A percentile compares a stretch with the other conserved stretches of the same genome.
Evolutionary conservation across 2,113 vertebrate species (phyloP).

Genomic region (Eublepharis macularius): DNA sequence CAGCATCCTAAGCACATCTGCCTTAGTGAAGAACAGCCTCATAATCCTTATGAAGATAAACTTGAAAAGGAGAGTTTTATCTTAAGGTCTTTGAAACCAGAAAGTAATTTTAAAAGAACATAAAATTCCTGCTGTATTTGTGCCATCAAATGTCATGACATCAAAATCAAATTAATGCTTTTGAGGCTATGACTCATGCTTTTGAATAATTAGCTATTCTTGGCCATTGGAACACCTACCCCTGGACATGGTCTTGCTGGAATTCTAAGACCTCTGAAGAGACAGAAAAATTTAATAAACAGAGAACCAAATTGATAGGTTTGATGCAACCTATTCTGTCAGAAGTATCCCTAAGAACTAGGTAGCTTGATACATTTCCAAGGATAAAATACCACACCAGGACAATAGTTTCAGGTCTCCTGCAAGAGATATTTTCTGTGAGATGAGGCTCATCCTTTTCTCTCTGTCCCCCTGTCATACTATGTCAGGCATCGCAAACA

Average conservation of each 20-base stretch:
- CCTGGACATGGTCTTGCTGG: neutral
- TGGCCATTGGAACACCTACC: neutral
- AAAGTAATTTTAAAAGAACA: neutral
- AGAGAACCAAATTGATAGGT: neutral
- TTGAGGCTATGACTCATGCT: neutral
- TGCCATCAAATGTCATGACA: neutral
- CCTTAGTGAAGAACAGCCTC: neutral
- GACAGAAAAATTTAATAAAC: neutral
- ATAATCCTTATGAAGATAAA: neutral
- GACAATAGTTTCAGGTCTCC: neutral
- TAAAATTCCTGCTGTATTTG: neutral
- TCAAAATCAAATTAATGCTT: neutral
- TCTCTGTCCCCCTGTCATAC: neutral
- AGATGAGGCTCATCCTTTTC: neutral
- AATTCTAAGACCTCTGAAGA: neutral
- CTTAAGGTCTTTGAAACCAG: neutral
- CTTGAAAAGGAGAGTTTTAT: neutral
- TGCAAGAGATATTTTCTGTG: neutral
- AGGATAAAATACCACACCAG: neutral
- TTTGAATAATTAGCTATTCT: neutral
- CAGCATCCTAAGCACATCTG: neutral
- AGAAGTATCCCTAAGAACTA: neutral
- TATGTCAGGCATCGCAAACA: neutral
- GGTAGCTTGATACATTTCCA: neutral
- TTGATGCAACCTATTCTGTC: neutral